Base-by-base conservation (phyloP, 2,113 vertebrate species). In the Lipophrys pholis region DNA sequence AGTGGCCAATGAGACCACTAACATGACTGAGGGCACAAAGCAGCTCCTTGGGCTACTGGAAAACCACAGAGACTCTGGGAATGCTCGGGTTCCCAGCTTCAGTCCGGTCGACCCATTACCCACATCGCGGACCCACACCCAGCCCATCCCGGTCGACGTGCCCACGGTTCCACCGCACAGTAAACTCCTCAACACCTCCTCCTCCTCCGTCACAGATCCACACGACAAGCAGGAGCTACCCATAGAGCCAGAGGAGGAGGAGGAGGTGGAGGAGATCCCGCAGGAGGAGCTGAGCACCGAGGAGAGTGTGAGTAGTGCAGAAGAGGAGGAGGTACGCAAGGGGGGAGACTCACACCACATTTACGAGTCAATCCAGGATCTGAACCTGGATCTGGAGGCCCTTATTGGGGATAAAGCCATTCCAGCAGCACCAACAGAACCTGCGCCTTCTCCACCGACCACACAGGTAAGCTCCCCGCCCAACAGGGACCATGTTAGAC, bases 351-450 rank as follows among this genome's bases (percentile, higher is more conserved):
- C 94, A 0, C 93, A 95, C 78, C 94, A 95, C 38, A 90, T 97
- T 80, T 94, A 94, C 1, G 81, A 93, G 76, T 87, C 95, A 11
- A 69, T 94, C 74, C 86, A 77, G 72, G 96, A 96, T 67, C 69
- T 89, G 12, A 60, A 69, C 15, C 83, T 93, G 58, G 90, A 92
- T 39, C 42, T 89, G 21, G 84, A 85, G 2, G 53, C 78, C 46
- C 69, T 91, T 51, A 21, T 67, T 8, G 30, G 73, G 49, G 62
- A n/a, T n/a, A 40, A 11, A 41, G 16, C 5, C 0, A 80, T 64
- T 78, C 73, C 85, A 7, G 62, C 57, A 70, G 38, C 0, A 0
- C 38, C 38, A 0, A 53, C 61, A 8, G 38, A 51, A 50, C 8
- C 67, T 39, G 39, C 79, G 38, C 41, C 40, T 1, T 39, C 68